phyloP scores from a whole-genome alignment of 2,113 vertebrate species.

The Sciurus niger region DNA sequence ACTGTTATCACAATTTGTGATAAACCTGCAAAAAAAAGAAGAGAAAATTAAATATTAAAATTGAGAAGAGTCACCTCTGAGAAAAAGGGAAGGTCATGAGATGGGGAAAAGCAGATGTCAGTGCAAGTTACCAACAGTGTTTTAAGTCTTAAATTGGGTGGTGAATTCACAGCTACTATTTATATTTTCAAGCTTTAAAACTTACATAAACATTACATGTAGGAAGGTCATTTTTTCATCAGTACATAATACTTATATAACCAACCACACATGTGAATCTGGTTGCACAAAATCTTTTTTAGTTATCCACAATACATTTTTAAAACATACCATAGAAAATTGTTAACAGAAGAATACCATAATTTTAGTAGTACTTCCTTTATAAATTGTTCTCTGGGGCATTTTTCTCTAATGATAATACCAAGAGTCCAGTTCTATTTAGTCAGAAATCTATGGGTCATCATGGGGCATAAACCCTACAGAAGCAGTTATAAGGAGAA shows the following conservation, averaged over 20 bases:
- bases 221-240: background rate
- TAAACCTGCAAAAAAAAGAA: conserved; percentile 34
- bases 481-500: background rate
- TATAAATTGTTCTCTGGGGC: background rate
- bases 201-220: background rate
- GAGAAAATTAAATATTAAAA: conserved; percentile 23
- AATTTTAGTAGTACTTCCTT: conserved; percentile 15
- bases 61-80: conserved; percentile 5
- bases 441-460: background rate
- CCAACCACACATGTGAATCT: background rate
- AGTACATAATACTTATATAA: background rate
- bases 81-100: background rate
- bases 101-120: background rate
- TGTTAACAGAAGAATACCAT: background rate
- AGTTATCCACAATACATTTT: background rate
- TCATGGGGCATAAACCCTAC: background rate
- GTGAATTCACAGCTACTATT: background rate
- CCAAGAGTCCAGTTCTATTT: background rate
- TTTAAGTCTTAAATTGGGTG: background rate
- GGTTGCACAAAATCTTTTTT: background rate
- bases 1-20: background rate
- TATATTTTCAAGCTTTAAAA: conserved; percentile 23
- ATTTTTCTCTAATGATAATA: conserved; percentile 1
- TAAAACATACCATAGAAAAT: background rate
- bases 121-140: background rate